Conservation (phyloP, 2,888 invertebrate species). For the Pyrochroa serraticornis region DNA sequence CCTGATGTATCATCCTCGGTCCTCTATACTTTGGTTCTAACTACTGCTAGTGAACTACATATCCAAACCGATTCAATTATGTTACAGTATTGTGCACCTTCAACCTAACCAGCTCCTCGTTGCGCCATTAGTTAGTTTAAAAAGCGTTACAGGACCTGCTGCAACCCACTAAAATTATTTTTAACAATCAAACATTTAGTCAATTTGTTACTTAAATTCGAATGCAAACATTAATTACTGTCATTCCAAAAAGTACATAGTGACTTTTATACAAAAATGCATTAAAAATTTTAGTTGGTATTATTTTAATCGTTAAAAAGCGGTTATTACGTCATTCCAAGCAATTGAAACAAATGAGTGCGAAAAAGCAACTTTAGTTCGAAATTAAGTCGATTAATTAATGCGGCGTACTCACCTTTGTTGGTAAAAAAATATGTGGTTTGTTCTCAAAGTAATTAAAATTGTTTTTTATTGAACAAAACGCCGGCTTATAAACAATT, state of each 20-base stretch:
- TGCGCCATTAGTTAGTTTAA: no score
- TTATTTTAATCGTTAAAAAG: no score
- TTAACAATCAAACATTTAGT: no score
- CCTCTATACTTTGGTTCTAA: conserved; percentile 1
- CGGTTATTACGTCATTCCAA: no score
- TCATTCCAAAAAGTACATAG: background rate
- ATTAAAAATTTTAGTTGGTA: no score
- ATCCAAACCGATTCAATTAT: background rate
- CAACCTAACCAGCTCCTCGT: background rate
- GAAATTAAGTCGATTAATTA: no score
- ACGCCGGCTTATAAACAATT: conserved; percentile 8
- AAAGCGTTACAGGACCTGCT: no score
- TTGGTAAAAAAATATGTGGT: background rate
- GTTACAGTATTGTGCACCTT: conserved; percentile 28
- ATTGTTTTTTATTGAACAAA: conserved; percentile 11
- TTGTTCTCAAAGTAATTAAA: background rate
- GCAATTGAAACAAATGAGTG: no score
- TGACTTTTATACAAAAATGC: no score
- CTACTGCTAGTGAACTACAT: conserved; percentile 2
- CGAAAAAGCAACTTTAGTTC: no score
- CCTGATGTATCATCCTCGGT: conserved; percentile 39
- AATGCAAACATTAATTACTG: background rate
- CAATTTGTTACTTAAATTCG: no score
- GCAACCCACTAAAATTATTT: no score
- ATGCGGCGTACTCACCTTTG: background rate